Evolutionary conservation across 1,140 invertebrate genomes (phyloP).

Genomic region (Ceratina japonica): DNA sequence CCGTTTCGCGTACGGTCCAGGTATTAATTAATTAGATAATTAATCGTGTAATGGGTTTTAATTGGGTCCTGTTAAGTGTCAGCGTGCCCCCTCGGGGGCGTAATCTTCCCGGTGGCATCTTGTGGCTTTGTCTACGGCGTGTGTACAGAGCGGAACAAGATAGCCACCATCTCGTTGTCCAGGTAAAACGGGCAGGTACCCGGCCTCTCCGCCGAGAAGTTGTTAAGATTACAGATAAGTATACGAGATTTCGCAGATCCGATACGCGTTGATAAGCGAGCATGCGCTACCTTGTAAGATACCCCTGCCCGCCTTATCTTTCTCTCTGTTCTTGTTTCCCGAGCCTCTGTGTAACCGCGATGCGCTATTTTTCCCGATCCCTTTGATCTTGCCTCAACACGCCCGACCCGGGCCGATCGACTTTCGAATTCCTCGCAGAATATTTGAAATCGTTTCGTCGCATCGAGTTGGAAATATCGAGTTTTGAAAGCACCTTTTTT

Average conservation of each 20-base stretch:
- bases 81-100: conserved; percentile 59
- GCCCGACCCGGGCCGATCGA: background rate
- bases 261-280: conserved; percentile 71
- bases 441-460: background rate
- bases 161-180: conserved; percentile 39
- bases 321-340: conserved; percentile 34
- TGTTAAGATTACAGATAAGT: conserved; percentile 77
- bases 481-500: too few relatives aligned
- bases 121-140: conserved; percentile 48
- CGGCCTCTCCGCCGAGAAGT: conserved; percentile 59
- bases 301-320: background rate
- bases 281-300: conserved; percentile 55
- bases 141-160: conserved; percentile 28
- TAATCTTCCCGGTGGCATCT: conserved; percentile 74
- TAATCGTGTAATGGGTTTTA: conserved; percentile 78
- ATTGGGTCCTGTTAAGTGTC: conserved; percentile 78
- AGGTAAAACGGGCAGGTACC: conserved; percentile 41
- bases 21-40: conserved; percentile 79
- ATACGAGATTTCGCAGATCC: conserved; percentile 75
- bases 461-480: too few relatives aligned
- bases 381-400: background rate
- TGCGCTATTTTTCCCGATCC: background rate
- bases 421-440: background rate
- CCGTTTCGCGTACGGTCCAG: conserved; percentile 48
- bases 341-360: background rate